Percentiles rank a stretch among this genome's conserved stretches.
Evolutionary conservation across 2,888 invertebrate genomes (phyloP).

Genomic region (Desoria tigrina): DNA sequence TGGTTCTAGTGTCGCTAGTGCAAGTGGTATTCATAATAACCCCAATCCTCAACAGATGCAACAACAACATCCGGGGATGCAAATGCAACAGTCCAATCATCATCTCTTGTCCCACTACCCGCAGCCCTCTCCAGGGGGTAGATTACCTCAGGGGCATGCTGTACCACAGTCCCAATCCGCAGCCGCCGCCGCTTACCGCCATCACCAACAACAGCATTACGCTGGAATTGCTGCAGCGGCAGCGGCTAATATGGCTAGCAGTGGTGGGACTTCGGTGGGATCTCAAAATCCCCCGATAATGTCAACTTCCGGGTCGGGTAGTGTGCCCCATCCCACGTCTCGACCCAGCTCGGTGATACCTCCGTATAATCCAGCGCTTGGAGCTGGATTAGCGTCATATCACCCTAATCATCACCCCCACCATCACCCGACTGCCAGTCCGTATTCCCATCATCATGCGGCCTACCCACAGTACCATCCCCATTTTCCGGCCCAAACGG

Average conservation of each 20-base stretch:
- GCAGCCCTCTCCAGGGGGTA: neutral
- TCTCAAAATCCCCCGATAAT: conserved; percentile 27
- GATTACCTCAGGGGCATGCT: neutral
- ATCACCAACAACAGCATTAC: conserved; percentile 31
- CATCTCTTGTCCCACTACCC: conserved; percentile 30
- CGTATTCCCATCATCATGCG: conserved; percentile 36
- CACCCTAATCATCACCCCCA: conserved; percentile 27
- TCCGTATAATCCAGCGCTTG: conserved; percentile 48
- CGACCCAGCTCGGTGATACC: conserved; percentile 49
- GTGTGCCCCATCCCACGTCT: conserved; percentile 1
- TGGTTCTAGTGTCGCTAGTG: conserved; percentile 43
- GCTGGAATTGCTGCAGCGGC: conserved; percentile 19
- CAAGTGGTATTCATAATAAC: conserved; percentile 26
- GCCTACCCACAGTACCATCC: conserved; percentile 42
- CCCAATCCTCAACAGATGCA: conserved; percentile 30
- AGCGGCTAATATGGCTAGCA: neutral
- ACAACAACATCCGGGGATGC: conserved; percentile 4
- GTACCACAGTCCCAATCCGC: conserved; percentile 23
- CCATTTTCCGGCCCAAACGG: conserved; percentile 32
- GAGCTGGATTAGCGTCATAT: conserved; percentile 36
- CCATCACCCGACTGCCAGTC: conserved; percentile 25
- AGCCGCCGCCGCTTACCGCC: conserved; percentile 9
- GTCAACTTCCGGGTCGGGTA: conserved; percentile 28
- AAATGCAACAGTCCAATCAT: conserved; percentile 20
- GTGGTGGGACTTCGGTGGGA: neutral